These are phyloP conservation scores for Melolontha melolontha DNA, from an alignment of 2,888 invertebrate species.

Conservation along the genomic window DNA sequence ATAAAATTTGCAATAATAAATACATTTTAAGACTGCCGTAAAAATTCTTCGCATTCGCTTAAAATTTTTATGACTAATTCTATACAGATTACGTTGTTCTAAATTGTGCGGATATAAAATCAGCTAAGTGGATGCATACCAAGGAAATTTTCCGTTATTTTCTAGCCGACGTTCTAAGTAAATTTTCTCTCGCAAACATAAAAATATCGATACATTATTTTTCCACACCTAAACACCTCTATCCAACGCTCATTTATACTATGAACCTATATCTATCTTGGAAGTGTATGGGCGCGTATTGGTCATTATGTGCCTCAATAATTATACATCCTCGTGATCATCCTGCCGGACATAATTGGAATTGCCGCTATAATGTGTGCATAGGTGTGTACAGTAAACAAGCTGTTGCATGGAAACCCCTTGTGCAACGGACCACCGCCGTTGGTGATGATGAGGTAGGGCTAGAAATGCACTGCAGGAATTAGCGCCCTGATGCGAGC, in stretches of 20 bases:
- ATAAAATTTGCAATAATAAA: too few relatives aligned
- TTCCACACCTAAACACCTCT: slow-evolving; percentile 28
- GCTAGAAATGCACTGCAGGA: slow-evolving; percentile 43
- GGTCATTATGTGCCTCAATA: slow-evolving; percentile 45
- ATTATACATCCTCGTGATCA: slow-evolving; percentile 45
- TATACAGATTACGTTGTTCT: too few relatives aligned
- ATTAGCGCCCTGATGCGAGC: slow-evolving; percentile 52
- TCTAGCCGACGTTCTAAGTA: too few relatives aligned
- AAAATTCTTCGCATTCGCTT: too few relatives aligned
- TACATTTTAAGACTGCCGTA: too few relatives aligned
- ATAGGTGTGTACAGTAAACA: slow-evolving; percentile 60
- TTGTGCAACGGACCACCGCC: slow-evolving; percentile 44
- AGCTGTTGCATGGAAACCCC: slow-evolving; percentile 62
- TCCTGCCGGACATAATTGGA: slow-evolving; percentile 48
- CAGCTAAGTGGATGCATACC: too few relatives aligned
- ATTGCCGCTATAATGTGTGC: slow-evolving; percentile 48
- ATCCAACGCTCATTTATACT: slow-evolving; percentile 15
- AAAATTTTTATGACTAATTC: too few relatives aligned
- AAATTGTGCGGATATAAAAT: too few relatives aligned
- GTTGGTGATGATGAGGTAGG: slow-evolving; percentile 17
- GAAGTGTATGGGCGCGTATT: slow-evolving; percentile 42
- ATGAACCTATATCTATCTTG: slow-evolving; percentile 18
- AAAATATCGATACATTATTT: slow-evolving; percentile 8
- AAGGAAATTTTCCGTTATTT: too few relatives aligned
- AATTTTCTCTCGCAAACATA: too few relatives aligned